phyloP scores from a whole-genome alignment of 2,888 invertebrate genomes.

The Parelbella ahira region DNA sequence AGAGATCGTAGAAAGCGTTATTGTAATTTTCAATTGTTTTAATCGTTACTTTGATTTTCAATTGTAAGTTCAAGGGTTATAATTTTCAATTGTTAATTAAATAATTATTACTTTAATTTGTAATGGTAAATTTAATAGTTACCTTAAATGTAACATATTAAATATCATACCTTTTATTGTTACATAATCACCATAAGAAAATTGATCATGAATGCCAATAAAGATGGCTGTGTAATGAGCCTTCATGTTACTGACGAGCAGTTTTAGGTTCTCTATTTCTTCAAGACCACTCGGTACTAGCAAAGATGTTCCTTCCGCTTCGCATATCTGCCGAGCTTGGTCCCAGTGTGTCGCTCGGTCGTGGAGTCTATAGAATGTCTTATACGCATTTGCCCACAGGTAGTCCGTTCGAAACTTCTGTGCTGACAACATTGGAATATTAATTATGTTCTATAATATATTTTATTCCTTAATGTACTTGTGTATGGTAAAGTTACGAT shows the following conservation, averaged over 20 bases:
- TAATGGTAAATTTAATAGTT: no score
- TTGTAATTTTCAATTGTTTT: no score
- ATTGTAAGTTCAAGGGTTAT: no score
- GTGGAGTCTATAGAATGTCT: conserved; percentile 48
- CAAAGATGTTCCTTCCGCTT: conserved; percentile 46
- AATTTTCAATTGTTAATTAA: no score
- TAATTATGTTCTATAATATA: no score
- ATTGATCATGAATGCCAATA: conserved; percentile 48
- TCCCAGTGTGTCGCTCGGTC: conserved; percentile 48
- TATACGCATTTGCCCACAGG: conserved; percentile 47
- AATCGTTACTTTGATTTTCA: no score
- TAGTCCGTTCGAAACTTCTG: conserved; percentile 51
- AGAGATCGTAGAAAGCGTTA: no score
- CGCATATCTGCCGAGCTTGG: conserved; percentile 48
- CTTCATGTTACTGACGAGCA: conserved; percentile 51
- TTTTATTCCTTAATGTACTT: no score
- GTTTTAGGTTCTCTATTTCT: conserved; percentile 49
- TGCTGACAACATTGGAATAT: conserved; percentile 32
- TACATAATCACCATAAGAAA: conserved; percentile 45
- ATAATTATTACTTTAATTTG: no score
- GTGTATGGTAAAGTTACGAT: no score
- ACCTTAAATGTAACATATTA: no score
- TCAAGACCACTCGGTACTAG: conserved; percentile 44
- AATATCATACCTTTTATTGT: conserved; percentile 48
- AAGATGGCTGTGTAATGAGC: conserved; percentile 47